Evolutionary conservation across 2,888 invertebrate genomes (phyloP).

Genomic region (Panorpa germanica): DNA sequence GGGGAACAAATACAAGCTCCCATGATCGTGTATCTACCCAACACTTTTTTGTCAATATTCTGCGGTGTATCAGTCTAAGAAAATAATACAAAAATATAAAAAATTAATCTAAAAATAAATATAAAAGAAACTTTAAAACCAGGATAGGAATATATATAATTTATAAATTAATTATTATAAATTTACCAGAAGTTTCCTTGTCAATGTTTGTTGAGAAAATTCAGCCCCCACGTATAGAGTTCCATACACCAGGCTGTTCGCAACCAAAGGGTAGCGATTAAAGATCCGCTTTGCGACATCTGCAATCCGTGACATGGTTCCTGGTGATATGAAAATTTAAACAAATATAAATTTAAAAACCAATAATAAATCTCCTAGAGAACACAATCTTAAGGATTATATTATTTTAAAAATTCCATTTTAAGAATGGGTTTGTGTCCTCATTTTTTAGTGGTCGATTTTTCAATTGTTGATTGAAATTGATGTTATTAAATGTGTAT

Average conservation of each 20-base stretch:
- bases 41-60: constrained; percentile 28
- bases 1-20: constrained; percentile 40
- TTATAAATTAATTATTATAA: constrained; percentile 7
- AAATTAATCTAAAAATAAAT: constrained; percentile 10
- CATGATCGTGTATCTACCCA: constrained; percentile 38
- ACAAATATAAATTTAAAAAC: too few relatives aligned
- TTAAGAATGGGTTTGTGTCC: too few relatives aligned
- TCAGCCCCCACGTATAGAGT: constrained; percentile 63
- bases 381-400: too few relatives aligned
- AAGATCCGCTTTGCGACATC: constrained; percentile 18
- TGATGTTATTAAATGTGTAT: too few relatives aligned
- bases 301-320: too few relatives aligned
- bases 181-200: constrained; percentile 45
- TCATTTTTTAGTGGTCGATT: too few relatives aligned
- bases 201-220: constrained; percentile 56
- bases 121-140: constrained; percentile 24
- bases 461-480: too few relatives aligned
- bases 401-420: too few relatives aligned
- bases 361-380: too few relatives aligned
- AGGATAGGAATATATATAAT: too few relatives aligned
- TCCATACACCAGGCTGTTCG: constrained; percentile 48
- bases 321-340: too few relatives aligned
- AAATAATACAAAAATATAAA: constrained; percentile 3
- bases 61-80: constrained; percentile 18
- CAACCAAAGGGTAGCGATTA: constrained; percentile 28